Percentiles rank a stretch among this genome's conserved stretches.
phyloP scores from a whole-genome alignment of 2,113 vertebrate species.

The Neomonachus schauinslandi region DNA sequence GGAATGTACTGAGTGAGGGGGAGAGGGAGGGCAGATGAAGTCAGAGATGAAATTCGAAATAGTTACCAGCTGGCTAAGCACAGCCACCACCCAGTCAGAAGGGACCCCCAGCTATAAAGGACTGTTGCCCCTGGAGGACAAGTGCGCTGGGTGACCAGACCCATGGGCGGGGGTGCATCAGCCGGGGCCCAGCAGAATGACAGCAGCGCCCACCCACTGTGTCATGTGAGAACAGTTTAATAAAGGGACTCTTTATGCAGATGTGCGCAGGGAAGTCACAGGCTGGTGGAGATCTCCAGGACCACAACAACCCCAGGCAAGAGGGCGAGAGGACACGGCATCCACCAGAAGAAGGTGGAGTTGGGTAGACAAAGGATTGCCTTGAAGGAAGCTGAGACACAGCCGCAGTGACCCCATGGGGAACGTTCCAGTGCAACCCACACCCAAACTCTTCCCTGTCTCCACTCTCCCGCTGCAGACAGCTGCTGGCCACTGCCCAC shows the following conservation, averaged over 20 bases:
- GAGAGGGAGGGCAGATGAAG: neutral
- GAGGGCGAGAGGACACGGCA: too few relatives aligned
- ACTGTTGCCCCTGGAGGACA: neutral
- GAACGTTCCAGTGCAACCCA: too few relatives aligned
- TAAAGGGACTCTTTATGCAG: neutral
- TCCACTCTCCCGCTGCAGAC: neutral
- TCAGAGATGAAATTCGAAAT: neutral
- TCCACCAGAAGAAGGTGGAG: accelerated
- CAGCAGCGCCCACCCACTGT: accelerated
- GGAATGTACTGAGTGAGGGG: neutral
- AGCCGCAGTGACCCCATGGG: accelerated
- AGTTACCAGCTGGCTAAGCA: neutral
- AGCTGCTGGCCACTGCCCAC: neutral
- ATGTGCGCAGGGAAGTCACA: neutral
- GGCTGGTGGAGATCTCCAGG: accelerated
- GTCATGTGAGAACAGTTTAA: neutral
- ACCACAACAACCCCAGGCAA: neutral
- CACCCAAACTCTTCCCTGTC: too few relatives aligned
- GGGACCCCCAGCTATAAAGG: neutral
- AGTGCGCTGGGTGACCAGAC: neutral
- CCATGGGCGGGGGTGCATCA: neutral
- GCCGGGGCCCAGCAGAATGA: neutral
- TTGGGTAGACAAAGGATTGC: neutral
- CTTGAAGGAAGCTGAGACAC: neutral
- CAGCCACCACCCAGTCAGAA: neutral